Evolutionary conservation across 2,888 invertebrate species (phyloP), one percentile per base, ranked within the genome.

Genomic region (Dyspetes luteomarginatus): DNA sequence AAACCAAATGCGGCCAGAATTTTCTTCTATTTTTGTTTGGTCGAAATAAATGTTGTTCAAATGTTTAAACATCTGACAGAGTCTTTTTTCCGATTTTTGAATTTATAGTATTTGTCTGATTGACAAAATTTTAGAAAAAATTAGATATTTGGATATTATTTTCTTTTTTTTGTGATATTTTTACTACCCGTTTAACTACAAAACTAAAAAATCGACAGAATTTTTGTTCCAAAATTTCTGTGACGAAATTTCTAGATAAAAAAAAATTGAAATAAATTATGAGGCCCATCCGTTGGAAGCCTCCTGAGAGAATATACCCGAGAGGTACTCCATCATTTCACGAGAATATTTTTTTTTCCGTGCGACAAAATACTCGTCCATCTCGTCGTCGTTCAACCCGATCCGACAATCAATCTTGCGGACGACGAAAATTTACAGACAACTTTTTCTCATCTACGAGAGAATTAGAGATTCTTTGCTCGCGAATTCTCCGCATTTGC

Each of bases 301-400:
- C 9, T 52, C 30, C 7, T 52, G 17, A 15, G 28, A 36, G 19
- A 17, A n/a, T 9, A 55, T 30, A 50, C 48, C 30, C n/a, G n/a
- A 55, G 24, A 41, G 19, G 30, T 26, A 9, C 65, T 73, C 48
- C 19, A 68, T 73, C 72, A 78, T 73, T 78, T 43, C 41, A 19
- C 22, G 41, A 28, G 15, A 22, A 45, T 73, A n/a, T n/a, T 56
- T 56, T 36, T 72, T 64, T 62, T 52, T 17, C 15, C 30, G 58
- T 36, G 43, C 43, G 45, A 72, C 78, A 73, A 78, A 73, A 72
- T 67, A 72, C 76, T 55, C 26, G 36, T 64, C 36, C n/a, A 22
- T 43, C 28, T 69, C 52, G 50, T 65, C 52, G 67, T 55, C 52
- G 67, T 55, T 12, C 56, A 7, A 36, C 28, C 36, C 1, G 60